A percentile compares a stretch with the other conserved stretches of the same genome.
Evolutionary conservation across 2,113 vertebrate genomes (phyloP).

Genomic region (Euleptes europaea): DNA sequence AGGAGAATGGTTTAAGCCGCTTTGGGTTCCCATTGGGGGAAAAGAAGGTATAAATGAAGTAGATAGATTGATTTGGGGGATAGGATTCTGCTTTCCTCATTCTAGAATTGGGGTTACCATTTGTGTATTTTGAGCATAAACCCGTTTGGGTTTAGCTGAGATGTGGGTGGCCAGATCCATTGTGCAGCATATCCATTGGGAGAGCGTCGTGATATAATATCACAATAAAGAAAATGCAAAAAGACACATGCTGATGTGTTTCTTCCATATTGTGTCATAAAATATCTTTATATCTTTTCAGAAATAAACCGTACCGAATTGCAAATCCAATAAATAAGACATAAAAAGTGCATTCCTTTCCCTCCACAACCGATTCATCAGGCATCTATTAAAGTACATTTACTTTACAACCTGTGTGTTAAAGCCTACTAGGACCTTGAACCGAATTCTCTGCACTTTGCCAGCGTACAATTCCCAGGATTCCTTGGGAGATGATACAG

Average conservation of each 20-base stretch:
- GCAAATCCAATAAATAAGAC: constrained; percentile 9
- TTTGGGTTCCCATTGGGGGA: too few relatives aligned
- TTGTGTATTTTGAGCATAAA: neutral
- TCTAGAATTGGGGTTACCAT: neutral
- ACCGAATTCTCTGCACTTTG: neutral
- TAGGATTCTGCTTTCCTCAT: neutral
- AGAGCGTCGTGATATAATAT: neutral
- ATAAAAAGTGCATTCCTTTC: neutral
- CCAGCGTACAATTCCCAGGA: too few relatives aligned
- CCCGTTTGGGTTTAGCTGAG: neutral
- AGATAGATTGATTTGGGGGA: neutral
- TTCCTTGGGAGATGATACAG: too few relatives aligned
- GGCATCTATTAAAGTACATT: neutral
- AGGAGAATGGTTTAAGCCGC: neutral
- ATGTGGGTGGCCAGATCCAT: neutral
- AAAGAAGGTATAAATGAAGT: too few relatives aligned
- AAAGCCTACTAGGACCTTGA: neutral
- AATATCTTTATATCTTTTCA: constrained; percentile 32
- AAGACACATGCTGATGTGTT: neutral
- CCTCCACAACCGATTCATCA: neutral
- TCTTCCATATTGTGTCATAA: neutral
- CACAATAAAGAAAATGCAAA: neutral
- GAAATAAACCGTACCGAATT: neutral
- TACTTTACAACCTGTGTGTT: constrained; percentile 30
- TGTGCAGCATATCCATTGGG: neutral